Base-by-base conservation (phyloP, 2,888 invertebrate genomes). In the Serripes groenlandicus region DNA sequence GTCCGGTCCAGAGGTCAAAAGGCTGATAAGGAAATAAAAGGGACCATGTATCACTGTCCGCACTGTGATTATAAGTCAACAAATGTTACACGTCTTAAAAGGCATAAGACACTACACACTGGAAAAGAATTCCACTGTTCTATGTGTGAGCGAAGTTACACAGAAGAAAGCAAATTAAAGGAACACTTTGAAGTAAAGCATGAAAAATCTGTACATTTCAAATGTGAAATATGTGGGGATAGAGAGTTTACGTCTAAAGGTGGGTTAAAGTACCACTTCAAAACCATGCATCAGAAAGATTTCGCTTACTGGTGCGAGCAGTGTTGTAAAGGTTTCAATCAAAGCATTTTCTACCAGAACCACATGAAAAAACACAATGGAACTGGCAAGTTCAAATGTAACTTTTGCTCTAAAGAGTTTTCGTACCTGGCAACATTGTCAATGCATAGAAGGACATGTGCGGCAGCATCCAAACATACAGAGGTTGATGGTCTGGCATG, bases 201-300 rank as follows among this genome's bases (percentile, higher is more conserved):
- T 73, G 83, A 80, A 52, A 78, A 76, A 52, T 78, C 74, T 37
- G 56, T 86, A 18, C 86, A 83, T 72, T 86, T 83, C 52, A 73
- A 62, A 52, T 86, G 86, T 74, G 78, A 86, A 21, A 35, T 78
- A 11, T 86, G 86, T 56, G 66, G 23, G 1, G 35, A 75, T 49
- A 58, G 78, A 66, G 83, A 83, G 23, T 86, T 86, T 62, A 86
- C 86, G 15, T 86, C 86, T 7, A 86, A 86, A 73, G 86, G 82
- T 21, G 86, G 86, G 0, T 49, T 86, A 3, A 83, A 83, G 56
- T 86, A 86, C 34, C 86, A 86, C 68, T 80, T 64, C 3, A 86
- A 80, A 28, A 75, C 75, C 0, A 62, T 70, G 23, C 86, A 86
- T 54, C 68, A 56, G 37, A 83, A 78, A 49, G 83, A 80, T 49